Evolutionary conservation across 2,113 vertebrate species (phyloP), one percentile per base, ranked within the genome.

Genomic region (Egretta garzetta): DNA sequence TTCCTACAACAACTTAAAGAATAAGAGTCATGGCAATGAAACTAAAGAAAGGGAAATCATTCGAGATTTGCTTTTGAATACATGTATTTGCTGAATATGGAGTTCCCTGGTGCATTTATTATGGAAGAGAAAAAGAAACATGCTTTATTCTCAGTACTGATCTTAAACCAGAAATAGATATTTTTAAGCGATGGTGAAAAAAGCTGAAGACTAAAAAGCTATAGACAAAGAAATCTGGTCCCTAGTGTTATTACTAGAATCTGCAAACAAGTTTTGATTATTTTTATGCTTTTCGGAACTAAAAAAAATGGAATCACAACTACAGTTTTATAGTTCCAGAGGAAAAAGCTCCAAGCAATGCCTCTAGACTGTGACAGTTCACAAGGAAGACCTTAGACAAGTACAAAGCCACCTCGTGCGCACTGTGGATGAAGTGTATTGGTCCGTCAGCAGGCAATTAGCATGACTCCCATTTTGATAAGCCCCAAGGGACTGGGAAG

Each of bases 381-480:
- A 33, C 12, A 70, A 59, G 62, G 23, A 47, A 63, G 68, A 70
- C 41, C 28, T 0, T 32, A 26, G 53, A 11, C 20, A 49, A 56
- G 12, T 9, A 45, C n/a, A 63, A 63, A 68, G 24, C 35, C 39
- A 23, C 2, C 3, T 9, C 12, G 35, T 8, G 10, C 0, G 0
- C 23, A 18, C 18, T 68, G 58, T 74, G 55, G 55, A 47, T 0
- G 0, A 82, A 11, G n/a, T 22, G 7, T 6, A 24, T 4, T 26
- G 20, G 24, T 52, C 37, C n/a, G 19, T 39, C 23, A 83, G 10
- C 26, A 52, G 28, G 49, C 6, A 68, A 27, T 17, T 19, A 24
- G 24, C 4, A 6, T 12, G 15, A 64, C 6, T 59, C 22, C 24
- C 21, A n/a, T 6, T 21, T 28, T 2, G 0, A 20, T 6, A 47